phyloP scores from a whole-genome alignment of 1,140 invertebrate genomes.

The Drosophila cardini region DNA sequence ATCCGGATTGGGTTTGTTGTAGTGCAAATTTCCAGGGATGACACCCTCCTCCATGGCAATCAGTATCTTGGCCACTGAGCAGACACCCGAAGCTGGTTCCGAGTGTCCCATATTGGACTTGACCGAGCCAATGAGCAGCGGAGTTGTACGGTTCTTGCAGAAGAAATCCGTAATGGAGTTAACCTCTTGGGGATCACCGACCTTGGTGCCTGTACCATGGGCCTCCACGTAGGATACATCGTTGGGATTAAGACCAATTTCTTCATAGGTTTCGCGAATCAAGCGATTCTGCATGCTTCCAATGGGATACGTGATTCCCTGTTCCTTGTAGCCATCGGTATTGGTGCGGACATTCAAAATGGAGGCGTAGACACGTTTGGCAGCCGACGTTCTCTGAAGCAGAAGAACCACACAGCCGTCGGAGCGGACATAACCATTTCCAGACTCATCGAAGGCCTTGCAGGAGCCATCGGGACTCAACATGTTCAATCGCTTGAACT shows the following conservation, averaged over 20 bases:
- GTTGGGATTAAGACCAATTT: constrained; percentile 91
- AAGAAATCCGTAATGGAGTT: constrained; percentile 97
- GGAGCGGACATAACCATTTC: constrained; percentile 96
- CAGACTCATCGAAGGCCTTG: constrained; percentile 96
- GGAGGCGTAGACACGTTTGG: constrained; percentile 93
- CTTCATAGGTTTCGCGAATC: constrained; percentile 93
- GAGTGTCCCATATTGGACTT: constrained; percentile 99
- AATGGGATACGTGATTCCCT: constrained; percentile 96
- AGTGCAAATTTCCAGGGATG: constrained; percentile 97
- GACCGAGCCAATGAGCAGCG: constrained; percentile 96
- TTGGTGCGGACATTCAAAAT: constrained; percentile 94
- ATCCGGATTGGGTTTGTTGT: constrained; percentile 92
- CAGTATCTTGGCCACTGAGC: constrained; percentile 95
- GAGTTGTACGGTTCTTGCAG: constrained; percentile 92
- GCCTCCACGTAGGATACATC: constrained; percentile 96
- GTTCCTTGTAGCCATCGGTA: constrained; percentile 94
- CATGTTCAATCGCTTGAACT: constrained; percentile 97
- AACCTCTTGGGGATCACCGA: constrained; percentile 97
- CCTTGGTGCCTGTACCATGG: constrained; percentile 98
- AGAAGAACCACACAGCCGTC: constrained; percentile 94
- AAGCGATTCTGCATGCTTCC: constrained; percentile 94
- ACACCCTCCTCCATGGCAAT: constrained; percentile 94
- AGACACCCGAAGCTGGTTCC: constrained; percentile 96
- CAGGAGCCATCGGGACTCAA: constrained; percentile 94
- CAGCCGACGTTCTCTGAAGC: constrained; percentile 91